Evolutionary conservation across 2,797 vertebrate species (phyloP).

Genomic region (Ispidina lecontei): DNA sequence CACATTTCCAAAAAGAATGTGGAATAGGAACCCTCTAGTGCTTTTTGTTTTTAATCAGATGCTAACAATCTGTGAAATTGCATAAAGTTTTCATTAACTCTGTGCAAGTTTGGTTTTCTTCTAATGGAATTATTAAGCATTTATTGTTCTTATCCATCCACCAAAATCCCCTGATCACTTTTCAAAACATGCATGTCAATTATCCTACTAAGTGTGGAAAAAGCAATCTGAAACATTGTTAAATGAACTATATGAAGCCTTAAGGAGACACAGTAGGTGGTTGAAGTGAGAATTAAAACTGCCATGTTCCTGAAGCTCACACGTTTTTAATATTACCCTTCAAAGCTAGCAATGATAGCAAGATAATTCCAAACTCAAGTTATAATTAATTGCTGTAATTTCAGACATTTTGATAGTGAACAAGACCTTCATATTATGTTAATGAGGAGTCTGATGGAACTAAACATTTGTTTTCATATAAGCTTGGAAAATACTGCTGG

Average conservation of each 20-base stretch:
- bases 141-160: neutral
- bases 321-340: conserved; percentile 48
- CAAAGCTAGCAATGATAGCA: conserved; percentile 45
- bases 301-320: conserved; percentile 25
- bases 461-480: conserved; percentile 44
- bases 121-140: neutral
- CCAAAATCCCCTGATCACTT: neutral
- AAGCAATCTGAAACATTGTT: conserved; percentile 21
- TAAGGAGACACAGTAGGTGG: conserved; percentile 41
- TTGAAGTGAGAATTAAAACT: conserved; percentile 69
- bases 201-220: neutral
- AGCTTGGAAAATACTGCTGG: neutral
- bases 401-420: conserved; percentile 58
- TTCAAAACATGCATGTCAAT: conserved; percentile 9
- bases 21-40: neutral
- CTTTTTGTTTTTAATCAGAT: neutral
- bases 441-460: neutral
- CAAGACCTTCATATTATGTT: neutral
- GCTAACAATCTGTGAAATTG: neutral
- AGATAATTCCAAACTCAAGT: conserved; percentile 22
- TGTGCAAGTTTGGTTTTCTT: neutral
- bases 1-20: neutral
- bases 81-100: conserved; percentile 1
- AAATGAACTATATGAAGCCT: conserved; percentile 4
- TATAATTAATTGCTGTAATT: conserved; percentile 66